Percentiles rank a stretch among this genome's conserved stretches.
phyloP scores from a whole-genome alignment of 2,113 vertebrate species.

The Pterocles orientalis region DNA sequence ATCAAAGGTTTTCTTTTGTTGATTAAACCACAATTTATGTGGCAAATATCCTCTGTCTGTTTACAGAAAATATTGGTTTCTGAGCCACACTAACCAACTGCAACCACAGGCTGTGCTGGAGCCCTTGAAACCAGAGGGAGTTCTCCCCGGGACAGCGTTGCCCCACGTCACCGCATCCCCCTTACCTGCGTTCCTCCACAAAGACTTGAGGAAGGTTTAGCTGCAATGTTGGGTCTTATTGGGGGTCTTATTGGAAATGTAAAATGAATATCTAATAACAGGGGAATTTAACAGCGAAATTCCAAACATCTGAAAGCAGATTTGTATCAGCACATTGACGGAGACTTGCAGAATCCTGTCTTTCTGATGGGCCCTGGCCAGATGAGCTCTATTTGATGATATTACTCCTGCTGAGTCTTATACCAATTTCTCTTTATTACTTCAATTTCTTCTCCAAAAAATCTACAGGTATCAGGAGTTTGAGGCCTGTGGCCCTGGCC shows the following conservation, averaged over 20 bases:
- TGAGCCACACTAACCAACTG: background rate
- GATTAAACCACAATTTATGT: background rate
- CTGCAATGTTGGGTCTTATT: background rate
- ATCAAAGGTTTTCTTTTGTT: background rate
- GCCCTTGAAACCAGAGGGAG: background rate
- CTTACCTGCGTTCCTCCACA: background rate
- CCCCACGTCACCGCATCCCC: background rate
- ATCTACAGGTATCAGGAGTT: background rate
- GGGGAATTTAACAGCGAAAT: conserved; percentile 13
- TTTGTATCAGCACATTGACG: conserved; percentile 32
- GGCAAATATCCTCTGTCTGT: background rate
- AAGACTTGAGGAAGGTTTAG: background rate
- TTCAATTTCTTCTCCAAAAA: background rate
- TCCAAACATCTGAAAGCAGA: conserved; percentile 14
- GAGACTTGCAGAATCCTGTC: conserved; percentile 3
- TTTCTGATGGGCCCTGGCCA: conserved; percentile 18
- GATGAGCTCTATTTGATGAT: background rate
- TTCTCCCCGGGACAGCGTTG: background rate
- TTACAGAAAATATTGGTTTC: background rate
- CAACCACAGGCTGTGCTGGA: background rate
- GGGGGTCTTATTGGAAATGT: background rate
- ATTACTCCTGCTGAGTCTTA: background rate
- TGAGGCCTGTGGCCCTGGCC: background rate
- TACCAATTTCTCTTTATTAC: background rate
- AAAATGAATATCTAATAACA: conserved; percentile 27